Conservation (phyloP, 2,888 invertebrate species). For the Drosophila paranaensis region DNA sequence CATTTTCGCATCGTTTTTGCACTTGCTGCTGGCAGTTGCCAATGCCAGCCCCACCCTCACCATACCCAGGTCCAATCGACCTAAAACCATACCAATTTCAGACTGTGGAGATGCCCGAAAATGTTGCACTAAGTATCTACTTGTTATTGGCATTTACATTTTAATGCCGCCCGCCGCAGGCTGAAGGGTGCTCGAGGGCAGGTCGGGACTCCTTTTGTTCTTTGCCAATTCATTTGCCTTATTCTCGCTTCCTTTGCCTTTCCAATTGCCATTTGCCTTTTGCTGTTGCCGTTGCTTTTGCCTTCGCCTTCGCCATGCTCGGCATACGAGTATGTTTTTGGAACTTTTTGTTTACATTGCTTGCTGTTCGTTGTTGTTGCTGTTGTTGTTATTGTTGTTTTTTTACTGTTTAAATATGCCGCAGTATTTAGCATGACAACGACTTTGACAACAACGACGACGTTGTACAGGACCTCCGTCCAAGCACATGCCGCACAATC, state of each 20-base stretch:
- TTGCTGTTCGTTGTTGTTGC: constrained; percentile 46
- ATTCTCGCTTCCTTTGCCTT: constrained; percentile 31
- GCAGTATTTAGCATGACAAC: constrained; percentile 77
- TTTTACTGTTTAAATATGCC: constrained; percentile 70
- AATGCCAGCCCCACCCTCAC: too few species aligned
- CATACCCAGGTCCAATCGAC: neutral
- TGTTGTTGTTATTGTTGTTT: constrained; percentile 54
- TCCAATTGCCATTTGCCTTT: constrained; percentile 11
- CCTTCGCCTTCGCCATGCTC: constrained; percentile 1
- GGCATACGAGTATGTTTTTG: constrained; percentile 33
- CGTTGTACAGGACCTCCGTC: constrained; percentile 26
- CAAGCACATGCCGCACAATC: constrained; percentile 37
- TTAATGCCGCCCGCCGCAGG: constrained; percentile 58
- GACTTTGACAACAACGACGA: constrained; percentile 53
- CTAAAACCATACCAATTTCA: constrained; percentile 7
- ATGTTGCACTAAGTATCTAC: constrained; percentile 57
- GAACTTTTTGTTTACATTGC: constrained; percentile 58
- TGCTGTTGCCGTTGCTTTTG: neutral
- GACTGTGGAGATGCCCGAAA: constrained; percentile 33
- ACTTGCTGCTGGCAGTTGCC: constrained; percentile 34
- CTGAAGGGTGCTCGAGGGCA: constrained; percentile 17
- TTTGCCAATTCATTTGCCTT: constrained; percentile 66
- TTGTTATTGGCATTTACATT: constrained; percentile 71
- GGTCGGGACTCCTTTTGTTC: constrained; percentile 56
- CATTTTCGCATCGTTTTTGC: constrained; percentile 21